Base-by-base conservation (phyloP, 2,888 invertebrate genomes). In the Halictus ligatus region DNA sequence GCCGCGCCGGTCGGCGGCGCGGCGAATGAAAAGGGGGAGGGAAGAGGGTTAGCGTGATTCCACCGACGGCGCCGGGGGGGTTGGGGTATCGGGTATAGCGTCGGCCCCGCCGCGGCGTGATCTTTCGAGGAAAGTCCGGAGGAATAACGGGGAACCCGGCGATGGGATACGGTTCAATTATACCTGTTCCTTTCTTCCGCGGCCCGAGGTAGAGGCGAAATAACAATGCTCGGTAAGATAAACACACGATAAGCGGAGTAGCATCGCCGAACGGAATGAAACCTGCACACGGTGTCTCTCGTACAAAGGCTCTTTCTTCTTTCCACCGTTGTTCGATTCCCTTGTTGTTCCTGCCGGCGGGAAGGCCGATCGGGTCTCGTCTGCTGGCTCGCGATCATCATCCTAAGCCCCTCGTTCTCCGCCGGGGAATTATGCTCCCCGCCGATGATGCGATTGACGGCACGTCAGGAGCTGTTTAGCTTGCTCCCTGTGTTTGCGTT, bases 141-240 rank as follows among this genome's bases (percentile, higher is more conserved):
- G 87, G 84, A 73, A 86, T 91, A 90, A 90, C 88, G 87, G 88
- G 35, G 87, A 89, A 91, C 89, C 85, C 91, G 87, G 87, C 89
- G 89, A 91, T 88, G 86, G 90, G 91, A 92, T 91, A 91, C 91
- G 91, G 91, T 92, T 92, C 93, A 93, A 93, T 94, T 93, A 93
- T 93, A 92, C 92, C 88, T 88, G 89, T 90, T 89, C 90, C 91
- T 91, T 91, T 91, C 90, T 89, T 89, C 85, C 83, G 79, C 75
- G 64, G 79, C 72, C 71, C 64, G 67, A 35, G 60, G 67, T 60
- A 79, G 83, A 83, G 83, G 90, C 88, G 91, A 93, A 93, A 93
- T 92, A 93, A 93, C 93, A 93, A 93, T 92, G 93, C 91, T 81
- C 90, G 89, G 91, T 91, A 92, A 93, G 93, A 94, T 93, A 94